Conservation (phyloP, 2,888 invertebrate genomes). For the Pheosia gnoma region DNA sequence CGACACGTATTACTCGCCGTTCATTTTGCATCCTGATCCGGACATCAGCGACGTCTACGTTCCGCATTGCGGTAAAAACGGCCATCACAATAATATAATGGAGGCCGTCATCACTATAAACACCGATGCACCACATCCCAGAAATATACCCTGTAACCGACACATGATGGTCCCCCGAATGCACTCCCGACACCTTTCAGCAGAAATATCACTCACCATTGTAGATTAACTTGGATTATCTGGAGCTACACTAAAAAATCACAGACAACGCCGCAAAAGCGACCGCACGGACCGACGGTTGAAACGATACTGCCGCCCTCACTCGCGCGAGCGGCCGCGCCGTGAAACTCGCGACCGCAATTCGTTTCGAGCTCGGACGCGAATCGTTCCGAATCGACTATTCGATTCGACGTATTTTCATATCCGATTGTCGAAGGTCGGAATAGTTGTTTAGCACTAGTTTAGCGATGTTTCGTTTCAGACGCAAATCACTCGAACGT, state of each 20-base stretch:
- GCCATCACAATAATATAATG: constrained; percentile 83
- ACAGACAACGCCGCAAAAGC: constrained; percentile 84
- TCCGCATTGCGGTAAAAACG: constrained; percentile 84
- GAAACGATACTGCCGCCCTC: constrained; percentile 85
- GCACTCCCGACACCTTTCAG: constrained; percentile 70
- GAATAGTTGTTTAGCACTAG: constrained; percentile 52
- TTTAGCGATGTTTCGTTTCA: constrained; percentile 56
- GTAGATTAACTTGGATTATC: constrained; percentile 85
- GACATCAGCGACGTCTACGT: constrained; percentile 54
- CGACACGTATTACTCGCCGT: constrained; percentile 31
- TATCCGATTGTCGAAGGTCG: constrained; percentile 67
- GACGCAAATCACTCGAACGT: constrained; percentile 64
- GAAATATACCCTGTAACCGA: constrained; percentile 70
- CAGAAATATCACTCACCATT: constrained; percentile 83
- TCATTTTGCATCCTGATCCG: constrained; percentile 40
- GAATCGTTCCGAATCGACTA: constrained; percentile 78
- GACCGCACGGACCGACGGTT: constrained; percentile 82
- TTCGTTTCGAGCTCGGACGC: constrained; percentile 73
- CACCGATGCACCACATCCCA: constrained; percentile 76
- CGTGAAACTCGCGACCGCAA: constrained; percentile 77
- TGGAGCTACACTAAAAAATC: constrained; percentile 85
- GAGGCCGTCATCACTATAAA: constrained; percentile 83
- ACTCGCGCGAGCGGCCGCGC: constrained; percentile 80
- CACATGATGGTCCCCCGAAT: constrained; percentile 59
- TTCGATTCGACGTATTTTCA: constrained; percentile 76